phyloP scores from a whole-genome alignment of 2,888 invertebrate genomes.

The Drosophila sordidula region DNA sequence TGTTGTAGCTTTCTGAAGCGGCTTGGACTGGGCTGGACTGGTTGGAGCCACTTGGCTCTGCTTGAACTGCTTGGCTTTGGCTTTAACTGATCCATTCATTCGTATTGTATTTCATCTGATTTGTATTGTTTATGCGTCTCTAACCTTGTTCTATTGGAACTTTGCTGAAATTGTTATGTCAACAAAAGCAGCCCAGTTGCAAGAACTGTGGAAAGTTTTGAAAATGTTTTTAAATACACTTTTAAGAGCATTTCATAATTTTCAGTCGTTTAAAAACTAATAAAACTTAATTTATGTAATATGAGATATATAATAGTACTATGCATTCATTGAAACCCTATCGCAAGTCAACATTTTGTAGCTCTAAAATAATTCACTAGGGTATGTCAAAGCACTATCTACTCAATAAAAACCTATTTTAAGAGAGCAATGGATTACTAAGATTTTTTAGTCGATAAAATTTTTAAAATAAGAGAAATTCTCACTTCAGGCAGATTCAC shows the following conservation, averaged over 20 bases:
- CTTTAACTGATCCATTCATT: conserved; percentile 11
- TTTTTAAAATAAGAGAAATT: too few relatives aligned
- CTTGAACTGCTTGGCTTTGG: conserved; percentile 18
- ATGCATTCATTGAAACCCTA: too few relatives aligned
- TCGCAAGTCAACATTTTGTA: too few relatives aligned
- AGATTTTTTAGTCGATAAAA: too few relatives aligned
- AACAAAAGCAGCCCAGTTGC: conserved; percentile 34
- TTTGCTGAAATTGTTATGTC: conserved; percentile 44
- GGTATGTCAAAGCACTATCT: too few relatives aligned
- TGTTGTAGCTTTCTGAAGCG: neutral
- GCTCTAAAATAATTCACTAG: too few relatives aligned
- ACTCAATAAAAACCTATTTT: too few relatives aligned
- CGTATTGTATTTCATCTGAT: conserved; percentile 39
- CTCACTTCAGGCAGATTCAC: too few relatives aligned
- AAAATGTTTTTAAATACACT: neutral
- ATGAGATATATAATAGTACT: too few relatives aligned
- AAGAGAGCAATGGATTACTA: too few relatives aligned
- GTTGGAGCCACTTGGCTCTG: conserved; percentile 42
- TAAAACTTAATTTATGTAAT: too few relatives aligned
- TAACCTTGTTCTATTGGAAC: conserved; percentile 5
- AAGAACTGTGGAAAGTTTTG: conserved; percentile 44
- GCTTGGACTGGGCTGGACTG: conserved; percentile 29
- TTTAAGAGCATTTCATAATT: neutral
- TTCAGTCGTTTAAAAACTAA: neutral
- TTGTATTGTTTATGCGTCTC: conserved; percentile 47